Evolutionary conservation across 2,888 invertebrate species (phyloP).

Genomic region (Drosophila mayaguana): DNA sequence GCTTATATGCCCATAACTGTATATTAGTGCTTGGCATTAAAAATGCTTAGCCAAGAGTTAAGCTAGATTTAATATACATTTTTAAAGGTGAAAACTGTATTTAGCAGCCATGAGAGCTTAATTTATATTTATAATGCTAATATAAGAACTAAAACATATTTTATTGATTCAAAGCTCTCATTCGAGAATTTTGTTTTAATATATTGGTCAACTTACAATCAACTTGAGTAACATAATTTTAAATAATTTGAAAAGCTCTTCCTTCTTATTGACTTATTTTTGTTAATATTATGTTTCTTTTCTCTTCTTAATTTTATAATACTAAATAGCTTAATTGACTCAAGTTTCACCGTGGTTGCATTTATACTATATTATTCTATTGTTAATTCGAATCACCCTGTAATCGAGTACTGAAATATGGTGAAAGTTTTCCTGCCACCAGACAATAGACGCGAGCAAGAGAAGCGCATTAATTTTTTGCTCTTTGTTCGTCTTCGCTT

Average conservation of each 20-base stretch:
- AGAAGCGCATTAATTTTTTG: conserved; percentile 68
- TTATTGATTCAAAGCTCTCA: not conserved
- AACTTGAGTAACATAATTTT: not conserved
- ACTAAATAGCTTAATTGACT: not conserved
- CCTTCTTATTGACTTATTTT: too few species aligned
- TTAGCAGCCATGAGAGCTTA: too few species aligned
- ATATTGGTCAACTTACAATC: not conserved
- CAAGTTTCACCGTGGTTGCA: not conserved
- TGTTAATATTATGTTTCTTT: too few species aligned
- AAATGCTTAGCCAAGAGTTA: too few species aligned
- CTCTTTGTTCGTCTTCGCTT: conserved; percentile 49
- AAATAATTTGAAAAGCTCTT: not conserved
- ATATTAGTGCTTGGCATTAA: not conserved
- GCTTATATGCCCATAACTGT: too few species aligned
- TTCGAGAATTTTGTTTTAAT: not conserved
- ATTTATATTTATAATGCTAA: too few species aligned
- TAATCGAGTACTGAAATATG: conserved; percentile 59
- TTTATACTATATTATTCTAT: not conserved
- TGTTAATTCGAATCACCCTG: conserved; percentile 51
- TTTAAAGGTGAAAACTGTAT: not conserved
- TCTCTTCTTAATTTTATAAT: not conserved
- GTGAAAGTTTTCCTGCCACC: conserved; percentile 60
- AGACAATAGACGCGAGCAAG: conserved; percentile 75
- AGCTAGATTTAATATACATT: not conserved
- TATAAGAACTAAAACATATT: too few species aligned